Evolutionary conservation across 2,113 vertebrate genomes (phyloP).

Genomic region (Corvus hawaiiensis): DNA sequence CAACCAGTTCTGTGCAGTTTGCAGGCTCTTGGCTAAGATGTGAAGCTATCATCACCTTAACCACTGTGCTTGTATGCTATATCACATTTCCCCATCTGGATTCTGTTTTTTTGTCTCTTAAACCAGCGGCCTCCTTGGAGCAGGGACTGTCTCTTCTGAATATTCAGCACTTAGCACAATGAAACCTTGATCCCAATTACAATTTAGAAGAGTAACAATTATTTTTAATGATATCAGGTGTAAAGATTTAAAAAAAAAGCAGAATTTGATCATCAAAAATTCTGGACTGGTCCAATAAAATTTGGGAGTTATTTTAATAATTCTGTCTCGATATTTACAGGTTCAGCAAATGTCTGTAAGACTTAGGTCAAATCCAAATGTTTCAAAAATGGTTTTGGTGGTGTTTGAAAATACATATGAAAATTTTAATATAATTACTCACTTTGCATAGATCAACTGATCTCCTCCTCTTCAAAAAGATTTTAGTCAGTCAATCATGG

Average conservation of each 20-base stretch:
- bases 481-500: neutral
- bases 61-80: conserved; percentile 51
- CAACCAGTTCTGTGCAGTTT: conserved; percentile 54
- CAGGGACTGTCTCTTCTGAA: neutral
- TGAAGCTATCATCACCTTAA: conserved; percentile 67
- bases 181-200: neutral
- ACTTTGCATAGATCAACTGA: neutral
- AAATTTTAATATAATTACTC: neutral
- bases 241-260: neutral
- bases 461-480: neutral
- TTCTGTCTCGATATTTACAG: neutral
- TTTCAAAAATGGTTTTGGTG: neutral
- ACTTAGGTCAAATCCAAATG: neutral
- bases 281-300: neutral
- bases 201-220: neutral
- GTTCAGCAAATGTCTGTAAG: neutral
- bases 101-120: conserved; percentile 30
- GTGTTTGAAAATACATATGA: neutral
- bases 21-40: conserved; percentile 53
- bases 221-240: neutral
- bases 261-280: neutral
- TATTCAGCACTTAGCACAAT: neutral
- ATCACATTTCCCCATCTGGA: conserved; percentile 63
- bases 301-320: neutral
- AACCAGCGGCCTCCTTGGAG: neutral